Evolutionary conservation across 2,888 invertebrate genomes (phyloP).

Genomic region (Aelia acuminata): DNA sequence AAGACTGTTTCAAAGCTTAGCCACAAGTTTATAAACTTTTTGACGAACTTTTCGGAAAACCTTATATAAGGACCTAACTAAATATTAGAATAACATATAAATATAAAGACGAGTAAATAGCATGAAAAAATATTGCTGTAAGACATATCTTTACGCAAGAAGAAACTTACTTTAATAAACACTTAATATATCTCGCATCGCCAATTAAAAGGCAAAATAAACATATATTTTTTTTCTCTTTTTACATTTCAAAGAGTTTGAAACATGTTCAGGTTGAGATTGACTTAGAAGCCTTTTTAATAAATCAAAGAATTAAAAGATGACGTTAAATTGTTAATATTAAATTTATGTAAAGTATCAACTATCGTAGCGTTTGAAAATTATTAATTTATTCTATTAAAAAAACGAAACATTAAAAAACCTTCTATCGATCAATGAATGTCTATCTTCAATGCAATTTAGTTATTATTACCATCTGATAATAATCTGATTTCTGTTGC

Average conservation of each 20-base stretch:
- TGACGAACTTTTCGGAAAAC: background rate
- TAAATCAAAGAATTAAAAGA: background rate
- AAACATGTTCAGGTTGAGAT: background rate
- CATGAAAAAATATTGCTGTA: background rate
- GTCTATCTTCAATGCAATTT: no score
- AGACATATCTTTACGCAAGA: background rate
- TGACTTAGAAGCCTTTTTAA: background rate
- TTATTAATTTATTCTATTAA: no score
- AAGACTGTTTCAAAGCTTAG: background rate
- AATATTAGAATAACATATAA: background rate
- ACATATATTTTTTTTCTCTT: background rate
- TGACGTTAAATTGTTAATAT: no score
- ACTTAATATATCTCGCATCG: background rate
- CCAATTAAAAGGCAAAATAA: background rate
- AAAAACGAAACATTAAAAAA: no score
- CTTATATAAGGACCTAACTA: background rate
- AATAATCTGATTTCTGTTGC: no score
- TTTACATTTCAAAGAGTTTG: background rate
- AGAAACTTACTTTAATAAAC: background rate
- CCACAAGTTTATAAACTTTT: background rate
- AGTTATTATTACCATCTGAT: no score
- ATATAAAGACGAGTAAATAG: background rate
- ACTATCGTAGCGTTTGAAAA: no score
- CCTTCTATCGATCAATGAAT: no score
- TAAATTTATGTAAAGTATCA: no score